Conservation (phyloP, 2,797 vertebrate species). For the Ciconia nigra region DNA sequence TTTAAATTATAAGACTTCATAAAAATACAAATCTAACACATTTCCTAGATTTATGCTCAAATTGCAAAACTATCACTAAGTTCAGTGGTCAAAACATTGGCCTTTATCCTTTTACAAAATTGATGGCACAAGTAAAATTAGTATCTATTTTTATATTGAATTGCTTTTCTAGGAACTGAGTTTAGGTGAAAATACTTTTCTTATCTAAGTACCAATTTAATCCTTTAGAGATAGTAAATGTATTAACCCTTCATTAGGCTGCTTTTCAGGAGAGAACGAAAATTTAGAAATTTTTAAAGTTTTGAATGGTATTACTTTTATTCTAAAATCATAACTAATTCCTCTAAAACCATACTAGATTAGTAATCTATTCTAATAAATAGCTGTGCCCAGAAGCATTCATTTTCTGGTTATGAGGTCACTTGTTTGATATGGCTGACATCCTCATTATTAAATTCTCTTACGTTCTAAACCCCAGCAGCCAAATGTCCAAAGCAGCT, state of each 20-base stretch:
- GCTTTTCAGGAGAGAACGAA: background rate
- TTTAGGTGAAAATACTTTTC: background rate
- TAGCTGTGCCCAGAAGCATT: background rate
- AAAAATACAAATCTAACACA: background rate
- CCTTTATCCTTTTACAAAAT: background rate
- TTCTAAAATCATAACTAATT: background rate
- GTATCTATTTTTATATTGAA: background rate
- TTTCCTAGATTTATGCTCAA: background rate
- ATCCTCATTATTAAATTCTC: background rate
- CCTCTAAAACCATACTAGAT: background rate
- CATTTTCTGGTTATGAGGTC: background rate
- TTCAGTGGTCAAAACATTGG: background rate
- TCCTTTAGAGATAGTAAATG: background rate
- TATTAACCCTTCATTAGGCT: background rate
- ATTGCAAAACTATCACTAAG: background rate
- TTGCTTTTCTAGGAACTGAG: background rate
- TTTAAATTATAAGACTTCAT: background rate
- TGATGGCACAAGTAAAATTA: background rate
- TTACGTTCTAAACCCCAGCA: background rate
- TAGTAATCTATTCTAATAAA: background rate
- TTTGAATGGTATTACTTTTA: background rate
- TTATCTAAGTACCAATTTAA: background rate
- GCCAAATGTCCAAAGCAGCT: background rate
- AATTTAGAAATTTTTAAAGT: background rate
- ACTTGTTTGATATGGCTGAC: background rate